Evolutionary conservation across 2,797 vertebrate genomes (phyloP), one percentile per base, ranked within the genome.

Genomic region (Sebastes nivosus): DNA sequence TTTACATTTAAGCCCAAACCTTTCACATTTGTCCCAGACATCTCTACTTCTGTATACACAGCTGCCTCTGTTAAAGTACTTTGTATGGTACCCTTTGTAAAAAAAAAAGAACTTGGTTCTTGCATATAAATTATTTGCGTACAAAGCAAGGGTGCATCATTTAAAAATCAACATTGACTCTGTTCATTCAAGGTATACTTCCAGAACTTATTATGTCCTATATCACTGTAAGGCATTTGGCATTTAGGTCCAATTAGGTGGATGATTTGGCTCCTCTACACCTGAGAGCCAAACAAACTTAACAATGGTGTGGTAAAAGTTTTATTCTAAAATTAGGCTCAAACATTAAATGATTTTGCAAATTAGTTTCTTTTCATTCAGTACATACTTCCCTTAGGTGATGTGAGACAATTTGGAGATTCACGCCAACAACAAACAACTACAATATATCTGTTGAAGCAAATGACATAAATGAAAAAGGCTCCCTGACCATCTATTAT

Each of bases 291-390:
- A 50, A 68, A 42, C n/a, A 59, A 52, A 64, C n/a, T 65, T 52
- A 72, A 79, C 72, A 18, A 65, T 55, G 25, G 5, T 12, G 25
- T 67, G 34, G 50, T 74, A 24, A 6, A 61, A 68, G 60, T 75
- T 72, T 59, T 72, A 52, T 67, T 59, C 34, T 67, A 50, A 75
- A 72, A 81, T 71, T 5, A 65, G 25, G 16, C 30, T 55, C 32
- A 55, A 71, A 75, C 16, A 34, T 32, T 36, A 50, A 77, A 65
- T 77, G 25, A 46, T 55, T 79, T 67, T 24, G 46, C 20, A 57
- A 67, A 77, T 42, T 13, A 86, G 74, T 67, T 52, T 74, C 16
- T 77, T 61, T 65, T 5, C 46, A 9, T 38, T 73, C 24, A 38
- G n/a, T 36, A 16, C 27, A 70, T 57, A 30, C n/a, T 76, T 42